Evolutionary conservation across 2,888 invertebrate species (phyloP).

Genomic region (Thysanoteuthis rhombus): DNA sequence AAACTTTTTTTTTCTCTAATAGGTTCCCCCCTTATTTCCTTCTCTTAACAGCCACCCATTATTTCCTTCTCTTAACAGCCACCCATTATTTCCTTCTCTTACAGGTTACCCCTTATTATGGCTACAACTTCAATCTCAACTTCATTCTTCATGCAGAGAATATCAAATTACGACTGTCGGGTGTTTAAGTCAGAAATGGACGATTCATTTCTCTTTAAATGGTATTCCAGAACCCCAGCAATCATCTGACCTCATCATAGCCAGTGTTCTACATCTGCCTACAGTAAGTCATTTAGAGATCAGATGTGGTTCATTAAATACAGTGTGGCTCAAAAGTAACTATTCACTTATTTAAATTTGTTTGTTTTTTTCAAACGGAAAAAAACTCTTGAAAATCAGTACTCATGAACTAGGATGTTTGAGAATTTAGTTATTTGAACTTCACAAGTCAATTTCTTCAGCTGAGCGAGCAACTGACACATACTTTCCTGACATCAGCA

Average conservation of each 20-base stretch:
- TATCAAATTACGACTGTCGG: conserved; percentile 33
- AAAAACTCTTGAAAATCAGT: no score
- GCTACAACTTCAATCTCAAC: background rate
- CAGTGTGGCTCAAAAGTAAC: no score
- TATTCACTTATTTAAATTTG: no score
- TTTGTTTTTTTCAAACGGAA: no score
- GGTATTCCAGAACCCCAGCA: conserved; percentile 71
- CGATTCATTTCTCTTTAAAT: conserved; percentile 36
- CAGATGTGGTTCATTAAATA: background rate
- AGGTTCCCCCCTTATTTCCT: background rate
- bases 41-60: background rate
- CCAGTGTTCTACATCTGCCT: conserved; percentile 71
- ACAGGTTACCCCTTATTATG: background rate
- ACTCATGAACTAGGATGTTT: no score
- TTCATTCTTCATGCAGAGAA: background rate
- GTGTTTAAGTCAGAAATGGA: conserved; percentile 36
- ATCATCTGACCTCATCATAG: conserved; percentile 73
- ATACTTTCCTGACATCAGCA: no score
- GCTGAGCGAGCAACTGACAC: no score
- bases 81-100: background rate
- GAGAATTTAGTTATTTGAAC: no score
- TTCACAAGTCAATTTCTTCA: no score
- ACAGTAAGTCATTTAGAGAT: conserved; percentile 69
- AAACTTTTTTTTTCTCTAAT: background rate
- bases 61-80: background rate